Evolutionary conservation across 1,140 invertebrate species (phyloP).

Genomic region (Microvelia longipes): DNA sequence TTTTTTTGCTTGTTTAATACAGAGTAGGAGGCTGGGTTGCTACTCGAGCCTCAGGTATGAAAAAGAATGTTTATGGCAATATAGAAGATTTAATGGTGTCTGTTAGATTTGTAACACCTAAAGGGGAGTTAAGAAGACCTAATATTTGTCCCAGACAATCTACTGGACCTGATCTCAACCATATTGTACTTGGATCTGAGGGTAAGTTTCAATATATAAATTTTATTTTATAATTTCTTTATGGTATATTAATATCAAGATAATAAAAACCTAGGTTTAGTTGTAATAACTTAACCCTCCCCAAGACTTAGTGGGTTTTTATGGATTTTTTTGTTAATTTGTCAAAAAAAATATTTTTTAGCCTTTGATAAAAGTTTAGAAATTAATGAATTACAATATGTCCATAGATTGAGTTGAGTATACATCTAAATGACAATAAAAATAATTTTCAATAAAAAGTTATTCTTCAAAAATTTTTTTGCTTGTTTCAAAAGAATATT

Average conservation of each 20-base stretch:
- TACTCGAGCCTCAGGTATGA: constrained; percentile 96
- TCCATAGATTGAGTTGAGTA: too few species aligned
- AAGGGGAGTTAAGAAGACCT: constrained; percentile 68
- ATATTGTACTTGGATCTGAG: constrained; percentile 91
- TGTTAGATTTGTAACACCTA: constrained; percentile 72
- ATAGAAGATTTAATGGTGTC: constrained; percentile 90
- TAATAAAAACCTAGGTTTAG: too few species aligned
- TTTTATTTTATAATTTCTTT: too few species aligned
- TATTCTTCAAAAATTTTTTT: too few species aligned
- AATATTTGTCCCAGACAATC: constrained; percentile 69
- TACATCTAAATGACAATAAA: too few species aligned
- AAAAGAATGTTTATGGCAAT: constrained; percentile 96
- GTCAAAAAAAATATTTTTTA: too few species aligned
- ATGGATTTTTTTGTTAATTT: too few species aligned
- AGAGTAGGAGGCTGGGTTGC: constrained; percentile 98
- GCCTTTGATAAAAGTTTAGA: too few species aligned
- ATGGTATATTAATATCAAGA: too few species aligned
- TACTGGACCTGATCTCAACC: constrained; percentile 88
- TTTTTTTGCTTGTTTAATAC: constrained; percentile 13
- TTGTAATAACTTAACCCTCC: neutral
- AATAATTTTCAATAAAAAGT: too few species aligned
- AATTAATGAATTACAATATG: too few species aligned
- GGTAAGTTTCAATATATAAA: constrained; percentile 32
- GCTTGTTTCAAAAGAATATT: too few species aligned
- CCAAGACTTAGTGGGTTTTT: neutral